Percentiles rank a stretch among this genome's conserved stretches.
phyloP scores from a whole-genome alignment of 2,888 invertebrate species.

The Ichneumoninae sp. region DNA sequence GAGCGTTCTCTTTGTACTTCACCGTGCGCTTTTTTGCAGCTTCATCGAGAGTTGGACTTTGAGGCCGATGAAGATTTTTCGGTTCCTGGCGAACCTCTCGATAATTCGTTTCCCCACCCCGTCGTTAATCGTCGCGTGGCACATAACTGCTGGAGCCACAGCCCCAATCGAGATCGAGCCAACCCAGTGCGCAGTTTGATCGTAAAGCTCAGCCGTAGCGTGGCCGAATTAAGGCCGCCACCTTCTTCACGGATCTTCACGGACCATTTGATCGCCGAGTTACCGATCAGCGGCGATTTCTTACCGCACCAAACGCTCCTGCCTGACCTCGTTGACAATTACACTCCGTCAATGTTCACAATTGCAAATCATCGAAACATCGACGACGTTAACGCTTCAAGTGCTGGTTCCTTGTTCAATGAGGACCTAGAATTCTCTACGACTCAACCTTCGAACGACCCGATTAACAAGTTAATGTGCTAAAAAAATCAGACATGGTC shows the following conservation, averaged over 20 bases:
- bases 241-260: slow-evolving; percentile 13
- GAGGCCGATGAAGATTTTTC: slow-evolving; percentile 12
- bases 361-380: background rate
- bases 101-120: slow-evolving; percentile 8
- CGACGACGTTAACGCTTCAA: no score
- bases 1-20: background rate
- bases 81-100: background rate
- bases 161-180: background rate
- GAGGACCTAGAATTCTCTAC: no score
- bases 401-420: no score
- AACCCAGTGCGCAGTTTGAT: background rate
- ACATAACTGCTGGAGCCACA: slow-evolving; percentile 4
- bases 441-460: no score
- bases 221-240: background rate
- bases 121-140: slow-evolving; percentile 3
- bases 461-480: no score
- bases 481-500: no score
- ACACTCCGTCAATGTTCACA: background rate
- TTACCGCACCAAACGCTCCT: background rate
- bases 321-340: background rate
- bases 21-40: background rate
- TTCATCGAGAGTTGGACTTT: background rate
- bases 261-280: background rate
- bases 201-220: background rate
- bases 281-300: background rate